phyloP scores from a whole-genome alignment of 2,888 invertebrate species.

The Caenorhabditis auriculariae region DNA sequence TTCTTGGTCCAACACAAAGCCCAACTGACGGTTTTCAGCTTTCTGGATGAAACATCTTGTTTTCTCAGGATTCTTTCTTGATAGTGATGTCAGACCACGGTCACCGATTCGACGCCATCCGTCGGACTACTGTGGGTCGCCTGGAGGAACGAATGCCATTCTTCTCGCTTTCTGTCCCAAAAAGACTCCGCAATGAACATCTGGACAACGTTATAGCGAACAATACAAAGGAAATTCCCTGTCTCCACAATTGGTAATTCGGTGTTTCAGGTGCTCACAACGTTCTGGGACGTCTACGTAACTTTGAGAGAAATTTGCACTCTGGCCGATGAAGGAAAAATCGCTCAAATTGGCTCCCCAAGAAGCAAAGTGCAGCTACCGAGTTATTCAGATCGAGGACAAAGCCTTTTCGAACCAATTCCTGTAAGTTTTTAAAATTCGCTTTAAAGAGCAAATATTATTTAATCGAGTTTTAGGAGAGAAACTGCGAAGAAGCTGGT shows the following conservation, averaged over 20 bases:
- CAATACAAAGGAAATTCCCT: slow-evolving; percentile 25
- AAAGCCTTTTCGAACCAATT: slow-evolving; percentile 7
- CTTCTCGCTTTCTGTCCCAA: slow-evolving; percentile 53
- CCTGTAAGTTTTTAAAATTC: slow-evolving; percentile 8
- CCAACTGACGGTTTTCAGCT: slow-evolving; percentile 24
- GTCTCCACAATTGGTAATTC: not conserved
- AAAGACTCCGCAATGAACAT: slow-evolving; percentile 8
- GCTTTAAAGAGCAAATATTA: too few species aligned
- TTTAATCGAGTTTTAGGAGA: slow-evolving; percentile 19
- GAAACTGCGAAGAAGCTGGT: slow-evolving; percentile 48
- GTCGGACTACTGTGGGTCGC: slow-evolving; percentile 60
- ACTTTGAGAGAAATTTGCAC: slow-evolving; percentile 48
- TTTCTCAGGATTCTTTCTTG: slow-evolving; percentile 40
- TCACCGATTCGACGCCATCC: slow-evolving; percentile 65
- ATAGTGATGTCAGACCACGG: slow-evolving; percentile 66
- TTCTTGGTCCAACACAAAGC: slow-evolving; percentile 55
- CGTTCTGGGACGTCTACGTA: slow-evolving; percentile 54
- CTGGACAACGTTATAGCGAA: slow-evolving; percentile 19
- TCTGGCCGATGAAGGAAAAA: slow-evolving; percentile 1
- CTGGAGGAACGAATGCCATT: slow-evolving; percentile 60
- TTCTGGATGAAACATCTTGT: not conserved
- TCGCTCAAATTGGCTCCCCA: too few species aligned
- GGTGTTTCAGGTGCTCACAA: slow-evolving; percentile 34
- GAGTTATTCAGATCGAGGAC: slow-evolving; percentile 7
- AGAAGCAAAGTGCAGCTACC: not conserved